Conservation (phyloP, 2,797 vertebrate genomes). For the Tadarida brasiliensis region DNA sequence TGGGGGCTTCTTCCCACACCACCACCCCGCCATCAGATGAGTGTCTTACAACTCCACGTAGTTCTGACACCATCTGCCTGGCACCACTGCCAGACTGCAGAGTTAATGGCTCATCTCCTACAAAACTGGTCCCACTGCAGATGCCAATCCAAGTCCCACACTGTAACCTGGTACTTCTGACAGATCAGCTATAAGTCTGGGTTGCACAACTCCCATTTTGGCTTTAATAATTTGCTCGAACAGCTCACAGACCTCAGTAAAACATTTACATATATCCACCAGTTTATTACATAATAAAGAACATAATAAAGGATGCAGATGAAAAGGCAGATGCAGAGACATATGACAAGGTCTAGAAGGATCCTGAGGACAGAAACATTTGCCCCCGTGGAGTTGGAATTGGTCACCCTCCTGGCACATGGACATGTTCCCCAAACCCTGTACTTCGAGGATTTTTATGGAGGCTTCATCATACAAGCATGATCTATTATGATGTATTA, state of each 20-base stretch:
- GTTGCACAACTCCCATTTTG: no score
- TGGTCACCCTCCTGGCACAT: neutral
- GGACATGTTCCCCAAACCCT: neutral
- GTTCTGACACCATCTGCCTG: neutral
- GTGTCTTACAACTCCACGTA: neutral
- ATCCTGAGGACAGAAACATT: neutral
- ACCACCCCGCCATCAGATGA: neutral
- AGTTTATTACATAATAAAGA: neutral
- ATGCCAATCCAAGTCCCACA: neutral
- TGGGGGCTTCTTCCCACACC: neutral
- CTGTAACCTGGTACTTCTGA: neutral
- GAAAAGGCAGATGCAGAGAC: neutral
- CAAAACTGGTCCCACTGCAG: neutral
- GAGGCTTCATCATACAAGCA: neutral
- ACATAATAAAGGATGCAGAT: neutral
- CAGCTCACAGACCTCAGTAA: neutral
- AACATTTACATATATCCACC: neutral
- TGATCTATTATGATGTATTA: neutral
- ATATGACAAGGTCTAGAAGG: neutral
- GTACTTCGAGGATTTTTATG: neutral
- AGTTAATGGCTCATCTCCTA: neutral
- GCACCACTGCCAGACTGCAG: neutral
- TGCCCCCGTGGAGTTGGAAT: neutral
- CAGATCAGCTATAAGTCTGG: neutral
- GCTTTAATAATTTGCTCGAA: neutral